phyloP scores from a whole-genome alignment of 2,888 invertebrate species.

The Acanthosoma haemorrhoidale region DNA sequence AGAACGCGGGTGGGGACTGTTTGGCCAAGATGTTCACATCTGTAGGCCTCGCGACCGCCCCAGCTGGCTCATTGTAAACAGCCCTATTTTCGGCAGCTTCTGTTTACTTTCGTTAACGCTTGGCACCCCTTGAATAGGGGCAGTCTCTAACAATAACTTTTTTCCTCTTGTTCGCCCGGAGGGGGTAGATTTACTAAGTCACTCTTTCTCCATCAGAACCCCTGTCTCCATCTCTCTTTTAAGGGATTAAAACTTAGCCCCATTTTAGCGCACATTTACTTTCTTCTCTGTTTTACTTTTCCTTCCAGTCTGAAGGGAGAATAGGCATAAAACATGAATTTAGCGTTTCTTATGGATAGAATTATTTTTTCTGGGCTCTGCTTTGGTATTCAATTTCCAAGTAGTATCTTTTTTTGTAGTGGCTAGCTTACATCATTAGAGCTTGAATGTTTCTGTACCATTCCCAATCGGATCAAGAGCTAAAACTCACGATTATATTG shows the following conservation, averaged over 20 bases:
- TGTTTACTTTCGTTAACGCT: conserved; percentile 22
- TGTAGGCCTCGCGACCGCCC: neutral
- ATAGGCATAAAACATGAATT: too few species aligned
- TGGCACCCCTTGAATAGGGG: conserved; percentile 5
- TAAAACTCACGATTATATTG: too few species aligned
- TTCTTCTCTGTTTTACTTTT: neutral
- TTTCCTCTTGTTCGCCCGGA: neutral
- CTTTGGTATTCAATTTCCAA: too few species aligned
- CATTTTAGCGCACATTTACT: neutral
- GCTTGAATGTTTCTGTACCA: too few species aligned
- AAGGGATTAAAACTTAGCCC: neutral
- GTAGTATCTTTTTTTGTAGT: too few species aligned
- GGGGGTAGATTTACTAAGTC: neutral
- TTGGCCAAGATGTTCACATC: conserved; percentile 17
- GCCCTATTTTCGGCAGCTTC: neutral
- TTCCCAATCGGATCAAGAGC: too few species aligned
- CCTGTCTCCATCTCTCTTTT: too few species aligned
- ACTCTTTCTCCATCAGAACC: conserved; percentile 3
- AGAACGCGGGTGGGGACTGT: neutral
- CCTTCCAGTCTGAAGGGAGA: neutral
- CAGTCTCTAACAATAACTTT: neutral
- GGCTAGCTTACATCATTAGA: too few species aligned
- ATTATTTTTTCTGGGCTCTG: too few species aligned
- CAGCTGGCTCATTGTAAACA: neutral
- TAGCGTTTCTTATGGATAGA: too few species aligned